These are phyloP conservation scores for Ceyx margarethae DNA, from an alignment of 2,113 vertebrate species.

Conservation along the genomic window DNA sequence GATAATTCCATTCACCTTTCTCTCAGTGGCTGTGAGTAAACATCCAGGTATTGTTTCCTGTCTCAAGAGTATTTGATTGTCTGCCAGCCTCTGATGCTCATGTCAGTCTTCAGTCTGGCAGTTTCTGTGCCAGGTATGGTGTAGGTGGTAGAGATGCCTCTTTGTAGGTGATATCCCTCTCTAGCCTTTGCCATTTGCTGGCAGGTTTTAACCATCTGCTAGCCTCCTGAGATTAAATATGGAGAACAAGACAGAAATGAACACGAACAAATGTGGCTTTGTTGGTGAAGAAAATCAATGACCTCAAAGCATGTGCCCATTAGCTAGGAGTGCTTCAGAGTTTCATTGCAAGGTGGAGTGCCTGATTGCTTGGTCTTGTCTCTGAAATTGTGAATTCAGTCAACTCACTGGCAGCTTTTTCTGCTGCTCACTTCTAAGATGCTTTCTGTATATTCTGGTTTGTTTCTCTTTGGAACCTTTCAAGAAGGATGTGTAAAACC, in stretches of 20 bases:
- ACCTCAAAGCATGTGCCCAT: accelerated
- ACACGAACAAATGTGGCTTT: neutral
- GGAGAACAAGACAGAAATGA: neutral
- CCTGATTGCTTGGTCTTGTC: neutral
- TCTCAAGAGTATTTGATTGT: neutral
- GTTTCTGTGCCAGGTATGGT: neutral
- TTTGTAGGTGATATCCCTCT: neutral
- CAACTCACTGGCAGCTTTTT: neutral
- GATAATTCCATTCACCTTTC: neutral
- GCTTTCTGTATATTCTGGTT: neutral
- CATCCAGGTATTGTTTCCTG: neutral
- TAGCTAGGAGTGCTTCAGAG: neutral
- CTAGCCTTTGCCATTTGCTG: neutral
- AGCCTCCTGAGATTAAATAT: neutral
- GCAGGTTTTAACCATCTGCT: neutral
- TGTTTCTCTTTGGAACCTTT: neutral
- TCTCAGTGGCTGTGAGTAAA: neutral
- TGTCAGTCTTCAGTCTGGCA: neutral
- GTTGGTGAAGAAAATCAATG: neutral
- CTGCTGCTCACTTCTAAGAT: neutral
- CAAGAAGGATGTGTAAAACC: neutral
- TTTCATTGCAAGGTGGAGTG: neutral
- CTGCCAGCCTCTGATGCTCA: neutral
- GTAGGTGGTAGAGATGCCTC: neutral
- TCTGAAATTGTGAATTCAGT: neutral